phyloP scores from a whole-genome alignment of 53 echinoderm and acorn worm genomes.

The Echinarachnius parma region DNA sequence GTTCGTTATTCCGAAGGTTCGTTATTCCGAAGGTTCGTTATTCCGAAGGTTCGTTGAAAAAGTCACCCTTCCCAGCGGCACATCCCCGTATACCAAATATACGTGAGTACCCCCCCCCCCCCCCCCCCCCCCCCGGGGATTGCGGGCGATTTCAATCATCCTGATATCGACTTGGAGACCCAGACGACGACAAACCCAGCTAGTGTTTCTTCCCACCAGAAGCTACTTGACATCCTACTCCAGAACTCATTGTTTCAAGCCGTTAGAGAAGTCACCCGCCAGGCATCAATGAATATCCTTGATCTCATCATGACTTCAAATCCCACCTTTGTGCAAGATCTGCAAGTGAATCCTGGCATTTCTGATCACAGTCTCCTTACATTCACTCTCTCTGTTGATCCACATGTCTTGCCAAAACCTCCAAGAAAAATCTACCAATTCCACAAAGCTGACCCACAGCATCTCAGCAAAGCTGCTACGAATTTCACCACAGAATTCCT shows the following conservation, averaged over 20 bases:
- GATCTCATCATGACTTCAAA: not conserved
- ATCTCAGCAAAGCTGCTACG: not conserved
- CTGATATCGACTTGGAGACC: conserved; percentile 28
- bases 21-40: too few relatives aligned
- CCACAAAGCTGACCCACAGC: not conserved
- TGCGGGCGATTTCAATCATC: conserved; percentile 30
- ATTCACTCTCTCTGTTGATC: not conserved
- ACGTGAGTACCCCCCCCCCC: too few relatives aligned
- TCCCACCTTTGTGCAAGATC: not conserved
- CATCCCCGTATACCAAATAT: too few relatives aligned
- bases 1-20: too few relatives aligned
- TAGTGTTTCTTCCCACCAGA: not conserved
- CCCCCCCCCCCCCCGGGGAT: too few relatives aligned
- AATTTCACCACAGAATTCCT: not conserved
- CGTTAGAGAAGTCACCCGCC: conserved; percentile 16
- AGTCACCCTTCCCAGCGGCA: too few relatives aligned
- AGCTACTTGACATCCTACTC: conserved; percentile 11
- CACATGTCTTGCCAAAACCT: too few relatives aligned
- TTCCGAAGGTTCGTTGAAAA: too few relatives aligned
- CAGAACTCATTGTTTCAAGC: conserved; percentile 8
- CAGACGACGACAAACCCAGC: conserved; percentile 11
- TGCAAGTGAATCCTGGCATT: not conserved
- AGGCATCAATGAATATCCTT: not conserved
- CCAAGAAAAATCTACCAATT: conserved; percentile 6
- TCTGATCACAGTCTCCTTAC: not conserved